Evolutionary conservation across 2,888 invertebrate genomes (phyloP).

Genomic region (Pristionchus entomophagus): DNA sequence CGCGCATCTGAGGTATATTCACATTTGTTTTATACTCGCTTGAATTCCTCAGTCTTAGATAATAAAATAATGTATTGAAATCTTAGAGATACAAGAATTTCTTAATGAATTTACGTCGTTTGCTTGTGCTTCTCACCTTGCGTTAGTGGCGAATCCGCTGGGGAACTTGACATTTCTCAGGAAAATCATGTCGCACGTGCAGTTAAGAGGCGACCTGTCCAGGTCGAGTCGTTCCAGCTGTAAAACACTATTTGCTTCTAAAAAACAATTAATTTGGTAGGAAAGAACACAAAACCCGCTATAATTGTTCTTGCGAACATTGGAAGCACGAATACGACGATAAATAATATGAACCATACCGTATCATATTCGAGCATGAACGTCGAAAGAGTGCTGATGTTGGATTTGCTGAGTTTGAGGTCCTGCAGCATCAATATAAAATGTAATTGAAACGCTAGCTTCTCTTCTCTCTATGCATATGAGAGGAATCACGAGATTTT

Average conservation of each 20-base stretch:
- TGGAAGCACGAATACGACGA: not conserved
- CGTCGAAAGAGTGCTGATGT: not conserved
- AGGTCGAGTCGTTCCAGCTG: slow-evolving; percentile 51
- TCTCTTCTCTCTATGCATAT: not conserved
- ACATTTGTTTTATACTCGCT: too few relatives aligned
- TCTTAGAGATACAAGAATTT: not conserved
- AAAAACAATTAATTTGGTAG: not conserved
- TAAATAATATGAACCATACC: not conserved
- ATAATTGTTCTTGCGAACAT: too few relatives aligned
- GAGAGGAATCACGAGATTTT: not conserved
- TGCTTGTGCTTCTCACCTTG: not conserved
- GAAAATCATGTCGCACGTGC: slow-evolving; percentile 56
- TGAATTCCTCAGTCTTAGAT: too few relatives aligned
- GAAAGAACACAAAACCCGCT: too few relatives aligned
- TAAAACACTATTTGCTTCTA: not conserved
- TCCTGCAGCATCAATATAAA: not conserved
- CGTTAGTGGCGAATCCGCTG: not conserved
- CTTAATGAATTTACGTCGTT: too few relatives aligned
- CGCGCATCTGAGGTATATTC: not conserved
- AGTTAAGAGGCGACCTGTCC: slow-evolving; percentile 56
- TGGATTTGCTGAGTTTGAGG: not conserved
- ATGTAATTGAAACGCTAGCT: too few relatives aligned
- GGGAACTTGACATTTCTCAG: slow-evolving; percentile 48
- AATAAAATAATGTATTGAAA: too few relatives aligned
- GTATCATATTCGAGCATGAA: slow-evolving; percentile 28